phyloP scores from a whole-genome alignment of 2,113 vertebrate species.

The Anarrhichthys ocellatus region DNA sequence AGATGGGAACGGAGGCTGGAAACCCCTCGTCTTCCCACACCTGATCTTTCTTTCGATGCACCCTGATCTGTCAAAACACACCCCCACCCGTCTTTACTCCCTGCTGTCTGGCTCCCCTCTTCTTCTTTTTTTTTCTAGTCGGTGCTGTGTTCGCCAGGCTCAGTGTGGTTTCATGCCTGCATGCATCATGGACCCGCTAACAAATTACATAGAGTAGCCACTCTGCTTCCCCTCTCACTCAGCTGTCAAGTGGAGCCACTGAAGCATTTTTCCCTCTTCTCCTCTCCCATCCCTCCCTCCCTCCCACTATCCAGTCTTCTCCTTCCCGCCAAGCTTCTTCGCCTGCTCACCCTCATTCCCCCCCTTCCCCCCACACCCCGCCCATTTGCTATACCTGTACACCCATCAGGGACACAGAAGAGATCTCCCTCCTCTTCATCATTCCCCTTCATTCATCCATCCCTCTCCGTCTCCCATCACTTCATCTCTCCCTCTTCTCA shows the following conservation, averaged over 20 bases:
- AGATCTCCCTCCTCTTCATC: conserved; percentile 41
- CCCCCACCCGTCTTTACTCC: conserved; percentile 17
- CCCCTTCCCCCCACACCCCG: neutral
- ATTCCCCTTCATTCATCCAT: conserved; percentile 44
- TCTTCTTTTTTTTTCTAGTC: conserved; percentile 30
- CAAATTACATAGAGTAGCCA: conserved; percentile 83
- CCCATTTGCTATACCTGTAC: conserved; percentile 47
- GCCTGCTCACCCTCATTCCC: conserved; percentile 19
- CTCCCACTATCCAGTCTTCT: conserved; percentile 39
- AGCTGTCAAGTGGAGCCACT: conserved; percentile 83
- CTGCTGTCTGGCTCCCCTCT: conserved; percentile 18
- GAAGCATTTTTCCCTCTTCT: conserved; percentile 71
- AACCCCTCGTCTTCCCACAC: conserved; percentile 26
- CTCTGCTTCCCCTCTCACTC: conserved; percentile 81
- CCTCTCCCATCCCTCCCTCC: conserved; percentile 60
- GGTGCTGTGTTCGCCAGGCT: conserved; percentile 60
- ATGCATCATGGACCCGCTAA: conserved; percentile 81
- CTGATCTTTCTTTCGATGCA: conserved; percentile 60
- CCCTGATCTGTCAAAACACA: conserved; percentile 59
- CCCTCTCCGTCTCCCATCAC: conserved; percentile 42
- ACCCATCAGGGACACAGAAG: conserved; percentile 49
- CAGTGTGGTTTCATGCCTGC: conserved; percentile 75
- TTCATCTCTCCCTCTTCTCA: conserved; percentile 7
- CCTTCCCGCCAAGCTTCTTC: conserved; percentile 34
- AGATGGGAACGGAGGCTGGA: conserved; percentile 18